Conservation (phyloP, 2,113 vertebrate species). For the Ptilonorhynchus violaceus region DNA sequence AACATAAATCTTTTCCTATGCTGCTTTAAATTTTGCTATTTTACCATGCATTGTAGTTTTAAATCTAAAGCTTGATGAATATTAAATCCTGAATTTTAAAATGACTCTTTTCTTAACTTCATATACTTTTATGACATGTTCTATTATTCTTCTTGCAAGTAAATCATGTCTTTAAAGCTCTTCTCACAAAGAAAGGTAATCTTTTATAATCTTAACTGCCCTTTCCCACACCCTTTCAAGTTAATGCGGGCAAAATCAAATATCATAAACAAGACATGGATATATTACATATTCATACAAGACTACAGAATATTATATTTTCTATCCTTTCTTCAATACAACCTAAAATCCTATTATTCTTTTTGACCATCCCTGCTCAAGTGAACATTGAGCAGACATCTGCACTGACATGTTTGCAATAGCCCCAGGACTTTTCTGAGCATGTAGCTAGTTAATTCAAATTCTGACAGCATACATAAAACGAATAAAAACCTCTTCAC, state of each 20-base stretch:
- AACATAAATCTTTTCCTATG: not conserved
- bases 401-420: not conserved
- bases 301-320: not conserved
- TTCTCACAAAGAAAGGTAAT: not conserved
- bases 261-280: not conserved
- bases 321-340: not conserved
- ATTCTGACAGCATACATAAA: constrained; percentile 4
- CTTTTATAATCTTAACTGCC: not conserved
- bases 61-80: not conserved
- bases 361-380: constrained; percentile 25
- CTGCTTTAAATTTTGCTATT: not conserved
- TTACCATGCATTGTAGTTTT: not conserved
- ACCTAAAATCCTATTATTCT: constrained; percentile 10
- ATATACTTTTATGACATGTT: not conserved
- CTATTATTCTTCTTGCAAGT: not conserved
- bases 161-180: not conserved
- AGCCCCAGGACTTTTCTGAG: constrained; percentile 14
- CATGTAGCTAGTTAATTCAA: constrained; percentile 29
- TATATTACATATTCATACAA: not conserved
- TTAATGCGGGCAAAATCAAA: constrained; percentile 1
- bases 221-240: constrained; percentile 5
- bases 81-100: not conserved
- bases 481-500: not conserved
- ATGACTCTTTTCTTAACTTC: not conserved
- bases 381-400: constrained; percentile 23